Evolutionary conservation across 2,888 invertebrate species (phyloP).

Genomic region (Sesamia inferens): DNA sequence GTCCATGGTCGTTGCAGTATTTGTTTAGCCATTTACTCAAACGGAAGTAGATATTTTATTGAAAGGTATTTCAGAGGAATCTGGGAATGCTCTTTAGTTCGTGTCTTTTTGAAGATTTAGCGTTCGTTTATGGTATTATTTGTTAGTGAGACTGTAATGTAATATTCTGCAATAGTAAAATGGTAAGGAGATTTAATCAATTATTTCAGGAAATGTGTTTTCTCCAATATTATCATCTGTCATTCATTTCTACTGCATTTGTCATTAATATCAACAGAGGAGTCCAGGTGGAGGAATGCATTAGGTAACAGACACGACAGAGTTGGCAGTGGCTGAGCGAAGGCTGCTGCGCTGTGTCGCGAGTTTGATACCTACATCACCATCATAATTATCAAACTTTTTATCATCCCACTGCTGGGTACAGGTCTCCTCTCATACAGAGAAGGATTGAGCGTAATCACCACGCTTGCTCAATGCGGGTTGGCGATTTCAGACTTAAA

Average conservation of each 20-base stretch:
- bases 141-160: background rate
- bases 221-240: background rate
- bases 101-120: background rate
- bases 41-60: constrained; percentile 20
- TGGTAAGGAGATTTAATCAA: background rate
- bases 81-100: constrained; percentile 7
- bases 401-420: too few relatives aligned
- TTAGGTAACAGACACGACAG: too few relatives aligned
- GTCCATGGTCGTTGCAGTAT: constrained; percentile 19
- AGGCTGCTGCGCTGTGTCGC: too few relatives aligned
- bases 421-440: too few relatives aligned
- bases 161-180: background rate
- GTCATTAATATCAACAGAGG: too few relatives aligned
- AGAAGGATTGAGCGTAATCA: too few relatives aligned
- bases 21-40: constrained; percentile 36
- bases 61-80: constrained; percentile 9
- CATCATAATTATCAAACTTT: too few relatives aligned
- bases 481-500: too few relatives aligned
- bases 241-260: background rate
- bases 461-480: too few relatives aligned
- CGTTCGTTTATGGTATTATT: background rate
- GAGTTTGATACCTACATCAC: too few relatives aligned
- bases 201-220: background rate
- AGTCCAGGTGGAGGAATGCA: too few relatives aligned
- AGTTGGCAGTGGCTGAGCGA: too few relatives aligned